Conservation (phyloP, 2,113 vertebrate genomes). For the Labeo catla region DNA sequence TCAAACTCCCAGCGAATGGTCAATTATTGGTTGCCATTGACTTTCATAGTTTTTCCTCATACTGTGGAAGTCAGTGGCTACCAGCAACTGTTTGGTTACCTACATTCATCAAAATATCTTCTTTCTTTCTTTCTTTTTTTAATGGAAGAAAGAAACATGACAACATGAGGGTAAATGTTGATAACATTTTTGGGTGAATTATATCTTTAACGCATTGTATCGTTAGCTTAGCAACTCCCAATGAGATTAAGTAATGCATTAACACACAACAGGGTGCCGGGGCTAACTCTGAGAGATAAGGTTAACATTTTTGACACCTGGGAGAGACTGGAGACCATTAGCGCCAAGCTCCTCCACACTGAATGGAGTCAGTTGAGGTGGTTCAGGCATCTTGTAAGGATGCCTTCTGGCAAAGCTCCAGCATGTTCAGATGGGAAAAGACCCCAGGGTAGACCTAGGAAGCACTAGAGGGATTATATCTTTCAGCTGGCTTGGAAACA, state of each 20-base stretch:
- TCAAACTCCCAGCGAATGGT: too few relatives aligned
- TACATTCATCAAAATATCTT: too few relatives aligned
- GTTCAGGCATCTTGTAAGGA: background rate
- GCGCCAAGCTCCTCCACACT: background rate
- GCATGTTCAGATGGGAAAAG: background rate
- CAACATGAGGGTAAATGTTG: too few relatives aligned
- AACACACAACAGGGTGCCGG: background rate
- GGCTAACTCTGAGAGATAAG: background rate
- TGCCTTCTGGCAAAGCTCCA: background rate
- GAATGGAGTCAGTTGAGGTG: background rate
- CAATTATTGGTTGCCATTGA: too few relatives aligned
- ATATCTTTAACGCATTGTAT: background rate
- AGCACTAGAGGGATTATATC: background rate
- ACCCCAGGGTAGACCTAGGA: background rate
- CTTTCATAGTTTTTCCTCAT: too few relatives aligned
- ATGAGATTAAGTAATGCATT: background rate
- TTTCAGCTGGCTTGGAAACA: background rate
- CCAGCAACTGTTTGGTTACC: too few relatives aligned
- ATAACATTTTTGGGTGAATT: too few relatives aligned
- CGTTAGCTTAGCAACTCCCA: background rate
- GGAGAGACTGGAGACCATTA: background rate
- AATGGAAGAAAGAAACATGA: too few relatives aligned
- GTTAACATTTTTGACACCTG: background rate
- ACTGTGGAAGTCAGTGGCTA: too few relatives aligned
- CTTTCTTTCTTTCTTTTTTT: too few relatives aligned